A percentile compares a stretch with the other conserved stretches of the same genome.
Conservation (phyloP, 2,797 vertebrate genomes). For the Acomys russatus region DNA sequence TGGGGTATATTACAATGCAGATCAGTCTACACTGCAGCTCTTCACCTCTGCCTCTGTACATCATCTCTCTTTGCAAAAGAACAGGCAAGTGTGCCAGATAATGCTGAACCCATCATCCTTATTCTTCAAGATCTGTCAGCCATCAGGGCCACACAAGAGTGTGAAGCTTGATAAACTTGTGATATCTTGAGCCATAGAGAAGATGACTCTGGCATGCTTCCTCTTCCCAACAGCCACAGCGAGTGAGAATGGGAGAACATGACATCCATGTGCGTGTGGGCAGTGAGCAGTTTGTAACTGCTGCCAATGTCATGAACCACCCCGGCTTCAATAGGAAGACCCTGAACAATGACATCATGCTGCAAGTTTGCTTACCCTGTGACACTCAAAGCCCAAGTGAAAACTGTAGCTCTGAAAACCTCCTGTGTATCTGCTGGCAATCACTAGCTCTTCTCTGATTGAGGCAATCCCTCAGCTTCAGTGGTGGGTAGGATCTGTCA, state of each 20-base stretch:
- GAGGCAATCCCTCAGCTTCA: conserved; percentile 91
- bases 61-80: not conserved
- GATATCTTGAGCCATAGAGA: not conserved
- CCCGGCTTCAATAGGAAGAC: conserved; percentile 87
- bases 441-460: conserved; percentile 92
- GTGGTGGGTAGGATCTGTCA: conserved; percentile 87
- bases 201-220: rapidly evolving
- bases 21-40: not conserved
- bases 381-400: conserved; percentile 85
- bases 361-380: conserved; percentile 88
- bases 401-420: conserved; percentile 89
- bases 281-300: conserved; percentile 91
- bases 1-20: not conserved
- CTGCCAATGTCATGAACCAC: conserved; percentile 90
- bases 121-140: not conserved
- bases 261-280: conserved; percentile 89
- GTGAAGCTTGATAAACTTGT: not conserved
- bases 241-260: conserved; percentile 92
- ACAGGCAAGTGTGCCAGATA: not conserved
- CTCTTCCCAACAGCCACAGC: conserved; percentile 84
- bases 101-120: too few relatives aligned
- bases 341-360: conserved; percentile 92
- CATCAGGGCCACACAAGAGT: not conserved
- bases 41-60: not conserved
- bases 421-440: conserved; percentile 89